Evolutionary conservation across 1,140 invertebrate species (phyloP).

Genomic region (Drosophila nigromelanica): DNA sequence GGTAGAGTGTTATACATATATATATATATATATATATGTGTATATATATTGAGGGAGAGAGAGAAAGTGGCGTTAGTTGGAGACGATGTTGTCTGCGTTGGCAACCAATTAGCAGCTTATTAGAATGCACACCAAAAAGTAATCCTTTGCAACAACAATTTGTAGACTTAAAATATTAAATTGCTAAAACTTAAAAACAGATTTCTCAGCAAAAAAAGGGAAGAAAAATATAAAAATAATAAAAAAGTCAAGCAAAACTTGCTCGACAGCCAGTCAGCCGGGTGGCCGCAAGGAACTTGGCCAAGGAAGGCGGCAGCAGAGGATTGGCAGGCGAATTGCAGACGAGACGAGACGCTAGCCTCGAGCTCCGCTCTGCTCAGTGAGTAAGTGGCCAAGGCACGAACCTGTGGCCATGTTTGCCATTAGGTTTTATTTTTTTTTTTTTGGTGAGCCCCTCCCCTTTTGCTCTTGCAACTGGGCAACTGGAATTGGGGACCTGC

Average conservation of each 20-base stretch:
- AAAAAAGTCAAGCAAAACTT: slow-evolving; percentile 30
- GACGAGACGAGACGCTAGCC: slow-evolving; percentile 35
- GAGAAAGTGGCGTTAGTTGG: slow-evolving; percentile 51
- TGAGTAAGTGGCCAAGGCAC: slow-evolving; percentile 42
- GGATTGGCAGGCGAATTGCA: slow-evolving; percentile 24
- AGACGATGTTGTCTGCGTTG: slow-evolving; percentile 59
- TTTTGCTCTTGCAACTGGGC: neutral
- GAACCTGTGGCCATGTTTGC: slow-evolving; percentile 65
- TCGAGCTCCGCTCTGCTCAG: slow-evolving; percentile 12
- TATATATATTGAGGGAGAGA: neutral
- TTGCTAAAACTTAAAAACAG: slow-evolving; percentile 81
- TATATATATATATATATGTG: neutral
- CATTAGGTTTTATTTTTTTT: slow-evolving; percentile 27
- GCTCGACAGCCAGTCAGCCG: slow-evolving; percentile 27
- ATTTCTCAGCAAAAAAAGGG: slow-evolving; percentile 66
- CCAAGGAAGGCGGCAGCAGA: neutral
- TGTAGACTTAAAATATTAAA: slow-evolving; percentile 83
- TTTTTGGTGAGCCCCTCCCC: neutral
- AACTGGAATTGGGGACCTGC: slow-evolving; percentile 15
- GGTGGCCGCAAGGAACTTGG: slow-evolving; percentile 42
- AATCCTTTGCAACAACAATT: slow-evolving; percentile 77
- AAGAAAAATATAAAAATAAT: slow-evolving; percentile 19
- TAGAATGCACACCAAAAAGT: slow-evolving; percentile 76
- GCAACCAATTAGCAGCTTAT: slow-evolving; percentile 81
- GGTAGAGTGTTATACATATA: slow-evolving; percentile 12